Evolutionary conservation across 2,113 vertebrate species (phyloP), one percentile per base, ranked within the genome.

Genomic region (Cryptotis parvus): DNA sequence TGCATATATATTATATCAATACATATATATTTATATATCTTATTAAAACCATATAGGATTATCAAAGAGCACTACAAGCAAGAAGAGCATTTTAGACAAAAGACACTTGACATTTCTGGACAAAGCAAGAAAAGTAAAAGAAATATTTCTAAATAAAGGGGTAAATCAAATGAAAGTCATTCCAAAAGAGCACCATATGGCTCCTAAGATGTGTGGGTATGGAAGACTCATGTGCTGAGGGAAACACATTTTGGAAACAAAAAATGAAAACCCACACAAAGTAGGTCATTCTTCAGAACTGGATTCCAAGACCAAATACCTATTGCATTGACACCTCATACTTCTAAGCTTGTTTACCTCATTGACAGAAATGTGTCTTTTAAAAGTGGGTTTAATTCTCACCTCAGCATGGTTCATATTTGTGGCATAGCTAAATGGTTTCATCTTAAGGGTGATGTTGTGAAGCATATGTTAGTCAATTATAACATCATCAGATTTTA

Each of bases 321-420:
- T 84, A 52, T 55, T 39, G 16, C 35, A 43, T 66, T 84, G 72
- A 45, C 41, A 91, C 86, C 63, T 41, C 84, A 63, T 76, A 35
- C 43, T 96, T 92, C 72, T 86, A 63, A 96, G 92, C 94, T 92
- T 82, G 72, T 79, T 91, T 74, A 39, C 74, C 79, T 95, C 69
- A n/a, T 91, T 93, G 78, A 84, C 45, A 79, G 69, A 79, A 96
- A 35, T 90, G 24, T 74, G 14, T 89, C 52, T 78, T 81, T 90
- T 82, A 91, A 94, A 92, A 94, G 69, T 35, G 18, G 93, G 90
- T 93, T 84, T 58, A 91, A 78, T 92, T 94, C 95, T 92, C 90
- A 70, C 86, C 83, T 94, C 90, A 92, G 83, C 69, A 39, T 80
- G 78, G 29, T 85, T 95, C 81, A 75, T 89, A 92, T 94, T 77